Percentiles rank a stretch among this genome's conserved stretches.
Evolutionary conservation across 1,140 invertebrate species (phyloP).

Genomic region (Lerema accius): DNA sequence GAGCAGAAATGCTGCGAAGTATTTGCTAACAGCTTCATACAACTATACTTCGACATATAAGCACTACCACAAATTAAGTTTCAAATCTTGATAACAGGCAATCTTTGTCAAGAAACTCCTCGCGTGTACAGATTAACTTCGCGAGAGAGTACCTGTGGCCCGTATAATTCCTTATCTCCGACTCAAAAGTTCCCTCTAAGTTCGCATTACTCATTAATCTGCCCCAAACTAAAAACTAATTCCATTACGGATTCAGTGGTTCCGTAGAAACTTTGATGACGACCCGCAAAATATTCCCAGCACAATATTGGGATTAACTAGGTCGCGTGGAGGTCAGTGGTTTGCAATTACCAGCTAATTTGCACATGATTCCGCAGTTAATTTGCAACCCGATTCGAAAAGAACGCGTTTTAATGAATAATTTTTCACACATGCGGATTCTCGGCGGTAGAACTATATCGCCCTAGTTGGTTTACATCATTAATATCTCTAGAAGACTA

Average conservation of each 20-base stretch:
- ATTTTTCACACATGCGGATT: no score
- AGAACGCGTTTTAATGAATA: background rate
- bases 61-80: background rate
- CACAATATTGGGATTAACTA: constrained; percentile 8
- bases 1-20: no score
- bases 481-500: no score
- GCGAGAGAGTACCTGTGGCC: constrained; percentile 6
- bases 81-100: background rate
- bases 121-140: constrained; percentile 2
- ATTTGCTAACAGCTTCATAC: no score
- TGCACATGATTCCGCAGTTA: background rate
- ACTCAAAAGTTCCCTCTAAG: constrained; percentile 11
- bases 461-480: no score
- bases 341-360: background rate
- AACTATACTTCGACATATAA: no score
- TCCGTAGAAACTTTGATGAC: constrained; percentile 11
- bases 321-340: no score
- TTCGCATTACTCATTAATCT: constrained; percentile 28
- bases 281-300: constrained; percentile 12
- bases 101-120: background rate
- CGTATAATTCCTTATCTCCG: constrained; percentile 24
- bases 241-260: constrained; percentile 24
- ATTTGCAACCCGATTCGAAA: background rate
- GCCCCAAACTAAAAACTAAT: constrained; percentile 13
- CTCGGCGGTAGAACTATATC: no score